Base-by-base conservation (phyloP, 2,888 invertebrate genomes). In the Platycnemis pennipes region DNA sequence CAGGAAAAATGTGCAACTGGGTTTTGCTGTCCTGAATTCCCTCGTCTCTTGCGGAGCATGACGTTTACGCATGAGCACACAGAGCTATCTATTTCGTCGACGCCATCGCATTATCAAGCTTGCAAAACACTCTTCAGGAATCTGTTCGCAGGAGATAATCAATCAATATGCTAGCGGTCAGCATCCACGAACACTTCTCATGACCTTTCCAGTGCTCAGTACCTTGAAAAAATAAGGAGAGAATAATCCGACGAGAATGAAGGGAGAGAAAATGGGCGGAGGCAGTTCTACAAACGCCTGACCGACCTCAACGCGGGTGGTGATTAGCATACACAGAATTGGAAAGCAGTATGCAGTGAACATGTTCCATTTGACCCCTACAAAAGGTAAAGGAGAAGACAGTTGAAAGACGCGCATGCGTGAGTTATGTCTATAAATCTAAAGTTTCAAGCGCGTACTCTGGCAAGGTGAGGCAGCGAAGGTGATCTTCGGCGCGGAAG, bases 291-390 rank as follows among this genome's bases (percentile, higher is more conserved):
- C 37, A 37, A 77, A 37, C 37, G 37, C 89, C 53, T 56, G 89
- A 89, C 89, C 89, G 37, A 42, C 89, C 89, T 22, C 89, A 89
- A 89, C 89, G 56, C 89, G 56, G 89, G 42, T 56, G 89, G 42
- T 89, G 63, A 89, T 89, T 89, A 89, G 89, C 89, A 89, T 89
- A 89, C 8, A 89, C 89, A 42, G 89, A 89, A 89, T 37, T 53
- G 56, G 53, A 77, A 56, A 87, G 26, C 45, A 46, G 87, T n/a
- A 87, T 87, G 45, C 44, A 2, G 16, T 42, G 19, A 31, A n/a
- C 89, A 53, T n/a, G 56, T 42, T 42, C 53, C 31, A 89, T 26
- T 56, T 42, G 53, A 89, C 37, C 37, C 56, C 11, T 56, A 22
- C 37, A 31, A 7, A 89, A 56, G 89, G 26, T 42, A 31, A 37